Evolutionary conservation across 2,797 vertebrate genomes (phyloP), one percentile per base, ranked within the genome.

Genomic region (Gymnoscopelus microlampas): DNA sequence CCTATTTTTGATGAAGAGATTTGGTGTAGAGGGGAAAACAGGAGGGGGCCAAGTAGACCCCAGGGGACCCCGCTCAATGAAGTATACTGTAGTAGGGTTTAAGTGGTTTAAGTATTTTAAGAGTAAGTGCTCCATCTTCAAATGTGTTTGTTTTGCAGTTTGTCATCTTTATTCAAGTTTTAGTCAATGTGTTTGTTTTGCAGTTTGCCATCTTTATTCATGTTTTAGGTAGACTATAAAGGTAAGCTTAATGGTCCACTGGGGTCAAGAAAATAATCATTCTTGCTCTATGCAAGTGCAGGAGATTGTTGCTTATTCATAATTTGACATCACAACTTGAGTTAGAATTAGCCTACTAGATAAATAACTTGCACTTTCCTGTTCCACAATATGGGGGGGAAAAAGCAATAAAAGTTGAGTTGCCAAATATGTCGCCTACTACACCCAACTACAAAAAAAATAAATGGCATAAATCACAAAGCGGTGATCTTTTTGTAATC

Each of bases 391-490:
- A 29, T 29, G 26, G 26, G 26, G 26, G 26, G 26, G 2, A 35
- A 35, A 4, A 63, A 57, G 26, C 8, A 3, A 68, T 19, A 60
- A 47, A 49, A 60, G 58, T 63, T 29, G 62, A 29, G 12, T 81
- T 71, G 61, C 54, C 51, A 80, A 78, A 73, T 84, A 56, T 83
- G 39, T 44, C 10, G 39, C 10, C 39, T 44, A 44, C 39, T 44
- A 44, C 39, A 60, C 66, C 24, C 26, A 68, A 57, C 58, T 72
- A 73, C 82, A 79, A 3, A 73, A 79, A 3, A 73, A 86, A 78
- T 78, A 71, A 84, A 86, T 77, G 35, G 5, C 14, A 57, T 24
- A n/a, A 68, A 64, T 3, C 5, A 62, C 29, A 70, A 69, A 66
- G 1, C 2, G 49, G 15, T 19, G 19, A 70, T 63, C 29, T 53